Conservation (phyloP, 2,113 vertebrate species). For the Apodemus sylvaticus region DNA sequence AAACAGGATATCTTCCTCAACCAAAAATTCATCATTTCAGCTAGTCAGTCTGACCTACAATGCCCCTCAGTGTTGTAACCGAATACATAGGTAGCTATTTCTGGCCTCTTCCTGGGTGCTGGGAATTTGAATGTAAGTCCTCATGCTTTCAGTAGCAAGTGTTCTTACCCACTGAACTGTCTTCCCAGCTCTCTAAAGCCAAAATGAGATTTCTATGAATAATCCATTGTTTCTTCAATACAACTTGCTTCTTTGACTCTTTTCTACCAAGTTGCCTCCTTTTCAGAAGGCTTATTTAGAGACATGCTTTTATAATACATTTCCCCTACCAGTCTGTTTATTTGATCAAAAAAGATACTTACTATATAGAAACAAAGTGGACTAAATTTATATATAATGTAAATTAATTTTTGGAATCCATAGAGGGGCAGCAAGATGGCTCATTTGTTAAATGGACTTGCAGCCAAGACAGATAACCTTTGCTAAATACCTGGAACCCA, state of each 20-base stretch:
- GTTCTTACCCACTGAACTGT: background rate
- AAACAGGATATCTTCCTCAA: background rate
- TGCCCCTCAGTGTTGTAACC: background rate
- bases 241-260: background rate
- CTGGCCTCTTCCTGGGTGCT: too few relatives aligned
- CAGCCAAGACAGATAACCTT: background rate
- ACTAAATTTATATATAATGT: background rate
- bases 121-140: background rate
- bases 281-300: slow-evolving; percentile 10
- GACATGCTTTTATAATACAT: background rate
- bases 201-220: background rate
- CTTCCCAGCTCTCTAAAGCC: background rate
- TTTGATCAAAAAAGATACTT: background rate
- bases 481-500: background rate
- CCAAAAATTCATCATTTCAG: background rate
- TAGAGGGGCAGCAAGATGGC: background rate
- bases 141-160: background rate
- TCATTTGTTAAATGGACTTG: too few relatives aligned
- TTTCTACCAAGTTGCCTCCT: background rate
- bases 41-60: background rate
- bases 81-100: background rate
- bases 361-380: slow-evolving; percentile 10
- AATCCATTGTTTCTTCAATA: background rate
- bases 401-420: background rate
- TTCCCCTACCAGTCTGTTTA: background rate